Percentiles rank a stretch among this genome's conserved stretches.
Evolutionary conservation across 2,888 invertebrate genomes (phyloP).

Genomic region (Parapristionchus giblindavisi): DNA sequence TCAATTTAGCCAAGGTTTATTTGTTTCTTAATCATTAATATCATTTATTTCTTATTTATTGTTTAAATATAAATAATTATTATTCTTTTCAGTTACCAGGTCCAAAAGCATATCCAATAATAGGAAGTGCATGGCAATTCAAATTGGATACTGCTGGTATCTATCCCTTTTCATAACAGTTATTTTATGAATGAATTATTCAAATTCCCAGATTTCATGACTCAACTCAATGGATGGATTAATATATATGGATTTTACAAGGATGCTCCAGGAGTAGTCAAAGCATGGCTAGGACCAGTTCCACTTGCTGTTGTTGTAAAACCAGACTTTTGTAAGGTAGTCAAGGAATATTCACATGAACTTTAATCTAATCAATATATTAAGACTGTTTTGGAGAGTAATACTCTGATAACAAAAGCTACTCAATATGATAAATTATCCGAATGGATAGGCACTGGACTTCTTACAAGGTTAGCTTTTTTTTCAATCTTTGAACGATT

Average conservation of each 20-base stretch:
- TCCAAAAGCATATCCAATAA: constrained; percentile 18
- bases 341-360: neutral
- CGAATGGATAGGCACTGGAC: constrained; percentile 73
- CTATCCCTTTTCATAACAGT: neutral
- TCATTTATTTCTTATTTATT: neutral
- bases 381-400: constrained; percentile 63
- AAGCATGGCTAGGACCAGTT: constrained; percentile 24
- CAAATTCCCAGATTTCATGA: neutral
- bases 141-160: constrained; percentile 15
- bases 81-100: constrained; percentile 4
- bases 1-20: constrained; percentile 18
- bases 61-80: neutral
- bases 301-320: neutral
- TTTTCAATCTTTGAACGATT: neutral
- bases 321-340: constrained; percentile 17
- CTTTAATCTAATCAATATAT: neutral
- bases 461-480: constrained; percentile 59
- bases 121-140: constrained; percentile 16
- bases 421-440: constrained; percentile 70
- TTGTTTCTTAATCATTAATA: neutral
- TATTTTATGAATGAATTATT: neutral
- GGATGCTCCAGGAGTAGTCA: constrained; percentile 1
- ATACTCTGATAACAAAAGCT: constrained; percentile 69
- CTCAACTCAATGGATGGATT: constrained; percentile 6
- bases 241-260: constrained; percentile 6